Evolutionary conservation across 2,797 vertebrate species (phyloP).

Genomic region (Hoplostethus atlanticus): DNA sequence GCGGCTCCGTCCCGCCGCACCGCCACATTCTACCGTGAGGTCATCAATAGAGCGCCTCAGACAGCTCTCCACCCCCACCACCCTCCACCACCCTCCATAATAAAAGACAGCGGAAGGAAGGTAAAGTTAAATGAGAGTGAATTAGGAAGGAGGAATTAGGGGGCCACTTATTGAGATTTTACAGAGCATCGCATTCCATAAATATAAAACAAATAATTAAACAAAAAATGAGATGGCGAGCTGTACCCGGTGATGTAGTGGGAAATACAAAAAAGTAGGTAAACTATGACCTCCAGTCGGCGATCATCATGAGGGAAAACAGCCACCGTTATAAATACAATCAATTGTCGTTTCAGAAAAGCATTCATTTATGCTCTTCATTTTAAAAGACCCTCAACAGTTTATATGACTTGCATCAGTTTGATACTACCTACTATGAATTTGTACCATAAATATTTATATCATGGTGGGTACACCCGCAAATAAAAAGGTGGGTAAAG

Average conservation of each 20-base stretch:
- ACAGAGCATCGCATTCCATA: slow-evolving; percentile 74
- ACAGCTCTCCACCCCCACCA: slow-evolving; percentile 75
- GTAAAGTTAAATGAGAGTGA: slow-evolving; percentile 83
- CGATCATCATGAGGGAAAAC: neutral
- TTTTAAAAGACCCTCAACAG: too few species aligned
- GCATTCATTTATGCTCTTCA: too few species aligned
- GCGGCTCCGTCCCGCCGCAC: slow-evolving; percentile 85
- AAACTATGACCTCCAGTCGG: neutral
- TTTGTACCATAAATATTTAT: too few species aligned
- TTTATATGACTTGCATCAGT: too few species aligned
- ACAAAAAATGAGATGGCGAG: slow-evolving; percentile 34
- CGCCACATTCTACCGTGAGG: slow-evolving; percentile 90
- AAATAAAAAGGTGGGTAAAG: neutral
- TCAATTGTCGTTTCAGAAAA: too few species aligned
- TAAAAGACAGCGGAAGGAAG: slow-evolving; percentile 84
- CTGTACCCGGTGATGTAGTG: neutral
- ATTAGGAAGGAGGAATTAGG: slow-evolving; percentile 82
- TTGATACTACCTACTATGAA: neutral
- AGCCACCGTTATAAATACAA: neutral
- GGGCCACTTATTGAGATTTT: slow-evolving; percentile 74
- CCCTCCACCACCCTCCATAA: slow-evolving; percentile 76
- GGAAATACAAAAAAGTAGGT: neutral
- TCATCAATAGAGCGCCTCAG: slow-evolving; percentile 87
- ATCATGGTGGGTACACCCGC: neutral
- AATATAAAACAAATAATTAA: slow-evolving; percentile 42